Percentiles rank a stretch among this genome's conserved stretches.
phyloP scores from a whole-genome alignment of 2,113 vertebrate genomes.

The Camelus dromedarius region DNA sequence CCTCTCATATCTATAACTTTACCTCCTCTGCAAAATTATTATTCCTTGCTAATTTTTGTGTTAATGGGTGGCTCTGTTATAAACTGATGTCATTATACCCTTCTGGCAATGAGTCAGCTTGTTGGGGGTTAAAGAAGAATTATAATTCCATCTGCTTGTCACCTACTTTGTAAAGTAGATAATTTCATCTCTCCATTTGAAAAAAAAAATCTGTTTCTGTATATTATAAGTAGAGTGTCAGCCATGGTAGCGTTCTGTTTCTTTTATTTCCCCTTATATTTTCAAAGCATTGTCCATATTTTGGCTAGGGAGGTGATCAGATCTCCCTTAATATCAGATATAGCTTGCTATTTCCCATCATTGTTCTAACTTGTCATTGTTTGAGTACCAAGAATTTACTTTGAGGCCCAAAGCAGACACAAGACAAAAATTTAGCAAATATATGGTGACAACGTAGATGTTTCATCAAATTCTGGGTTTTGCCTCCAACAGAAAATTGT shows the following conservation, averaged over 20 bases:
- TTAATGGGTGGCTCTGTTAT: conserved; percentile 46
- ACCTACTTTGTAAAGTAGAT: conserved; percentile 49
- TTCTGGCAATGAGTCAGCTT: conserved; percentile 48
- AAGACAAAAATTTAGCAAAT: background rate
- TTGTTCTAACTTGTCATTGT: background rate
- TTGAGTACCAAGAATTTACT: background rate
- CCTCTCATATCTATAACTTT: background rate
- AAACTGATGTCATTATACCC: background rate
- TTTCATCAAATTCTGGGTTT: background rate
- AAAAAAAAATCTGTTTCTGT: conserved; percentile 47
- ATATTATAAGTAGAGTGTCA: conserved; percentile 51
- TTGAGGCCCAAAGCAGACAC: background rate
- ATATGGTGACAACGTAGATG: background rate
- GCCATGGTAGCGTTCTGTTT: background rate
- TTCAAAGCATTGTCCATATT: conserved; percentile 23
- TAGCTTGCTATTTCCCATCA: background rate
- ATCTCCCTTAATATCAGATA: background rate
- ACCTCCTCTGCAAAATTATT: conserved; percentile 52
- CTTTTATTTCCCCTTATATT: background rate
- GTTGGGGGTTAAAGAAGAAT: conserved; percentile 54
- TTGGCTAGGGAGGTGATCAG: background rate
- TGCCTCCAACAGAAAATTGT: background rate
- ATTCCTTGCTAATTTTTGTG: conserved; percentile 42
- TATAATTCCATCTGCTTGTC: conserved; percentile 52
- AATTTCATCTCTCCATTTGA: conserved; percentile 30